These are phyloP conservation scores for Calameuta filiformis DNA, from an alignment of 2,888 invertebrate genomes.

Conservation along the genomic window DNA sequence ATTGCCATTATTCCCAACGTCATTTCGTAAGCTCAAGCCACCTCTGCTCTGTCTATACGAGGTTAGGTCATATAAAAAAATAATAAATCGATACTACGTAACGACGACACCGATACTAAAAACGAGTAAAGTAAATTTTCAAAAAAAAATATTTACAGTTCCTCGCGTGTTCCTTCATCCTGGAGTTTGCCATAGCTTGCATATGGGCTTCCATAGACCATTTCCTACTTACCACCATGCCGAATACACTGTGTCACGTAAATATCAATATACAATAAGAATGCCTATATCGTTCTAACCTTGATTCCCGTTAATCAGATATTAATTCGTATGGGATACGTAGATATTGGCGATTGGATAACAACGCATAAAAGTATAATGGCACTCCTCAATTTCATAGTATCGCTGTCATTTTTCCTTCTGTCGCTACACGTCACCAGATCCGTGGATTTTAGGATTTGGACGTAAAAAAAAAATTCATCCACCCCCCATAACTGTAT, in stretches of 20 bases:
- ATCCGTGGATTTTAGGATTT: slow-evolving; percentile 41
- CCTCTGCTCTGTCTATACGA: slow-evolving; percentile 46
- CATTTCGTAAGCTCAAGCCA: slow-evolving; percentile 40
- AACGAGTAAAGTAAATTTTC: background rate
- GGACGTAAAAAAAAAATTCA: slow-evolving; percentile 34
- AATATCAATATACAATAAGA: slow-evolving; percentile 19
- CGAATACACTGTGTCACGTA: slow-evolving; percentile 44
- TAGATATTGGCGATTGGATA: slow-evolving; percentile 22
- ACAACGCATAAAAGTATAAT: slow-evolving; percentile 30
- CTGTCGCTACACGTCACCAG: slow-evolving; percentile 43
- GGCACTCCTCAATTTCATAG: slow-evolving; percentile 32
- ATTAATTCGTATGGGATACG: background rate
- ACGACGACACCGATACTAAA: too few species aligned
- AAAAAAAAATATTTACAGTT: slow-evolving; percentile 38
- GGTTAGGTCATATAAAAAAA: slow-evolving; percentile 27
- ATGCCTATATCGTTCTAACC: background rate
- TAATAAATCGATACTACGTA: too few species aligned
- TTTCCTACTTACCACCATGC: slow-evolving; percentile 42
- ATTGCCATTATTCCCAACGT: slow-evolving; percentile 43
- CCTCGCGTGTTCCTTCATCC: slow-evolving; percentile 48
- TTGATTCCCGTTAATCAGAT: background rate
- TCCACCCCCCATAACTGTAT: background rate
- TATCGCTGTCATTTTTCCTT: slow-evolving; percentile 39
- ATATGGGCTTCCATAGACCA: slow-evolving; percentile 56
- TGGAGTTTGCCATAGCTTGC: slow-evolving; percentile 53